A percentile compares a stretch with the other conserved stretches of the same genome.
Evolutionary conservation across 1,140 invertebrate genomes (phyloP).

Genomic region (Riptortus pedestris): DNA sequence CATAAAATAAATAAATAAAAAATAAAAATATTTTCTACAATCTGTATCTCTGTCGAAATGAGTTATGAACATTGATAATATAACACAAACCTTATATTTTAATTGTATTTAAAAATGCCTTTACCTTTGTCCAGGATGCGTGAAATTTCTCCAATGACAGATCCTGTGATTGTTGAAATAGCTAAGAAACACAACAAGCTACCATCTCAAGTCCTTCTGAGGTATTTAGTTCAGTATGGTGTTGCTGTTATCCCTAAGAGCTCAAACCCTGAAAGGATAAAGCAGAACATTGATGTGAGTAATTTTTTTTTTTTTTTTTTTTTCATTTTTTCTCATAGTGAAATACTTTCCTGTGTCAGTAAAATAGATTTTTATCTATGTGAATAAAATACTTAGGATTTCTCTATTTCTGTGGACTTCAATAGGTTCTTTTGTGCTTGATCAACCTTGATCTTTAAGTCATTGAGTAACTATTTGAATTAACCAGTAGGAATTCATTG

Average conservation of each 20-base stretch:
- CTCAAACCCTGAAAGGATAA: slow-evolving; percentile 56
- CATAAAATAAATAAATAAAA: no score
- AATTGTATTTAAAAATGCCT: not conserved
- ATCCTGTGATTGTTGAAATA: slow-evolving; percentile 55
- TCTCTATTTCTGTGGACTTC: no score
- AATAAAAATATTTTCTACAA: no score
- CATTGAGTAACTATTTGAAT: no score
- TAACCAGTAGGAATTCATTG: no score
- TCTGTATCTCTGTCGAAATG: no score
- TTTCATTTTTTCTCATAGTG: not conserved
- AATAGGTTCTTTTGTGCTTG: no score
- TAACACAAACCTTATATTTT: no score
- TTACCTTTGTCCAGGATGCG: slow-evolving; percentile 21
- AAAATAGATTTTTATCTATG: not conserved
- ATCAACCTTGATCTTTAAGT: no score
- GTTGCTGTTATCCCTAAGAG: slow-evolving; percentile 77
- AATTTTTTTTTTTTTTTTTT: not conserved
- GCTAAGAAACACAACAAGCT: slow-evolving; percentile 56
- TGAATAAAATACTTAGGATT: not conserved
- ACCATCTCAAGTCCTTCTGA: slow-evolving; percentile 65
- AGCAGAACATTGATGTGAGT: slow-evolving; percentile 46
- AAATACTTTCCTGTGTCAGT: not conserved
- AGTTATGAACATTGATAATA: no score
- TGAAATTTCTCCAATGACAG: slow-evolving; percentile 46
- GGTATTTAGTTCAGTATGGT: slow-evolving; percentile 60